Evolutionary conservation across 2,888 invertebrate species (phyloP).

Genomic region (Caenorhabditis sp.): DNA sequence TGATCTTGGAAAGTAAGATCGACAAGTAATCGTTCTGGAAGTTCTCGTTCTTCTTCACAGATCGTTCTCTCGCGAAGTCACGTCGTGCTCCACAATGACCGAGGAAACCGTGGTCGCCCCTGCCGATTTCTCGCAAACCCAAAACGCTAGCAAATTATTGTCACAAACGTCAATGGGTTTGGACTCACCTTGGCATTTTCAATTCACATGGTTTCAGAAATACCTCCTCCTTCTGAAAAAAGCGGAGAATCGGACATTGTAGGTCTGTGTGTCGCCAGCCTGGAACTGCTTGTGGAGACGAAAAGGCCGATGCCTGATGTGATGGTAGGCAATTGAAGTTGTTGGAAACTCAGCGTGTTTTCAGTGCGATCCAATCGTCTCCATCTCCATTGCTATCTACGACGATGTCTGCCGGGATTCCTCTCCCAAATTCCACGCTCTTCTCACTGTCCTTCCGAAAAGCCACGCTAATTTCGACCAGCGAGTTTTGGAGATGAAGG

Average conservation of each 20-base stretch:
- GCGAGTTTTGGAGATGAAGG: background rate
- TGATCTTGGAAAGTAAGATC: too few relatives aligned
- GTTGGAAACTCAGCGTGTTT: too few relatives aligned
- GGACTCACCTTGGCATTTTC: too few relatives aligned
- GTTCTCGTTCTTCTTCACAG: too few relatives aligned
- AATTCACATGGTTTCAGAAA: too few relatives aligned
- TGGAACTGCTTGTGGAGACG: slow-evolving; percentile 62
- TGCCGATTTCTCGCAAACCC: slow-evolving; percentile 23
- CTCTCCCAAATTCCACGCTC: slow-evolving; percentile 29
- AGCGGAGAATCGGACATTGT: slow-evolving; percentile 54
- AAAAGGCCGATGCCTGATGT: slow-evolving; percentile 53
- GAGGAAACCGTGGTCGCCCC: slow-evolving; percentile 34
- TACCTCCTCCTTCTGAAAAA: slow-evolving; percentile 12
- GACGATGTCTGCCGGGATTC: slow-evolving; percentile 57
- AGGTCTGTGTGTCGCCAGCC: slow-evolving; percentile 57
- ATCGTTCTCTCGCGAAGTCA: slow-evolving; percentile 41
- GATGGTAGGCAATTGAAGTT: slow-evolving; percentile 29
- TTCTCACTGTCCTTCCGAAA: slow-evolving; percentile 39
- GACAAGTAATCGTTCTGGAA: too few relatives aligned
- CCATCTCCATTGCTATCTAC: slow-evolving; percentile 54
- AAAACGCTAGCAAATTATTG: slow-evolving; percentile 24
- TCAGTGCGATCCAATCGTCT: slow-evolving; percentile 56
- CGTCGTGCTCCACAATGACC: slow-evolving; percentile 11
- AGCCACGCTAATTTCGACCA: background rate
- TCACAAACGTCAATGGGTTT: slow-evolving; percentile 39